A percentile compares a stretch with the other conserved stretches of the same genome.
These are phyloP conservation scores for Macrophya alboannulata DNA, from an alignment of 2,888 invertebrate species.

Conservation along the genomic window DNA sequence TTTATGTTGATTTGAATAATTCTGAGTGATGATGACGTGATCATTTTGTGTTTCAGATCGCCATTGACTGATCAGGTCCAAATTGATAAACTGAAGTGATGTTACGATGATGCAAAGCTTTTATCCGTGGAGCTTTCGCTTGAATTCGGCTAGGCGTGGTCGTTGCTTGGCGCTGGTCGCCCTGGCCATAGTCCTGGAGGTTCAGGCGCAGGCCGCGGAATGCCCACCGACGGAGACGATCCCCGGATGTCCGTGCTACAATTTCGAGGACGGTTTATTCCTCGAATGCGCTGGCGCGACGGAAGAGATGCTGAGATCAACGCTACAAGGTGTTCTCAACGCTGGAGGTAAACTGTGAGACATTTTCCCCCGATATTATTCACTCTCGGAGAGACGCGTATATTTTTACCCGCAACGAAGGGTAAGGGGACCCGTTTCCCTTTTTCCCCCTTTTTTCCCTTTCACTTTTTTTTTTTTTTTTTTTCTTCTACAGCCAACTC, in stretches of 20 bases:
- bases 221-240: constrained; percentile 75
- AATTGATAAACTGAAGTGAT: constrained; percentile 62
- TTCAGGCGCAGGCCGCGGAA: constrained; percentile 71
- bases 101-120: constrained; percentile 72
- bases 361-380: constrained; percentile 35
- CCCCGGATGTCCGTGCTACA: constrained; percentile 94
- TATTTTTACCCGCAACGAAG: not conserved
- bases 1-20: not conserved
- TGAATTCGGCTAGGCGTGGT: constrained; percentile 49
- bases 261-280: constrained; percentile 94
- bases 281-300: constrained; percentile 94
- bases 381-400: not conserved
- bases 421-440: not conserved
- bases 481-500: not conserved
- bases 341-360: constrained; percentile 70
- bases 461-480: not conserved
- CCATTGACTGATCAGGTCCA: constrained; percentile 13
- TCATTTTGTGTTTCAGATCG: not conserved
- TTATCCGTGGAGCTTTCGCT: constrained; percentile 58
- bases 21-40: not conserved
- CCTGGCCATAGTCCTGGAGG: constrained; percentile 48
- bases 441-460: not conserved
- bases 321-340: constrained; percentile 85
- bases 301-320: constrained; percentile 87
- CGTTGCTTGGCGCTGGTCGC: constrained; percentile 50